Percentiles rank a stretch among this genome's conserved stretches.
These are phyloP conservation scores for Dromaius novaehollandiae DNA, from an alignment of 2,113 vertebrate genomes.

Conservation along the genomic window DNA sequence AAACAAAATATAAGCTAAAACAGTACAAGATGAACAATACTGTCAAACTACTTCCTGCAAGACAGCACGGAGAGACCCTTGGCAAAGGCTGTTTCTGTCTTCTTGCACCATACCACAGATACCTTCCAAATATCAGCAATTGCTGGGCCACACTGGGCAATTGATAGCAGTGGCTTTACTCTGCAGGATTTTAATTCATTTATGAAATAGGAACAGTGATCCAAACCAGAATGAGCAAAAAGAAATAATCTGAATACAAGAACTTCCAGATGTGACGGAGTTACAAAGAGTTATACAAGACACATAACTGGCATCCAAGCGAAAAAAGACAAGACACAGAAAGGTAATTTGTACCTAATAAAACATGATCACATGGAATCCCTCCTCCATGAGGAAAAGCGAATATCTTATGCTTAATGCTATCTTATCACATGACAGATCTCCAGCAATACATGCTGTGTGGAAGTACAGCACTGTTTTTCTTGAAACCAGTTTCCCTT, in stretches of 20 bases:
- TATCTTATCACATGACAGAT: background rate
- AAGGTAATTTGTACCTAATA: background rate
- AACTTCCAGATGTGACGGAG: background rate
- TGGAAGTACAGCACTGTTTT: background rate
- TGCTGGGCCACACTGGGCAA: accelerated
- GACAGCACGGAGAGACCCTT: background rate
- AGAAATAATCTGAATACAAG: background rate
- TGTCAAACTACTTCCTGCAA: background rate
- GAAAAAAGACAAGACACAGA: background rate
- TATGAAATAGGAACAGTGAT: background rate
- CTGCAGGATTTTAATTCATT: background rate
- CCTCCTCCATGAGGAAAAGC: background rate
- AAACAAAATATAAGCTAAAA: background rate
- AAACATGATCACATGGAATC: background rate
- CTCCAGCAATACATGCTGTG: background rate
- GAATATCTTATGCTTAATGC: background rate
- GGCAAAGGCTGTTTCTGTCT: background rate
- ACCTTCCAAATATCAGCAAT: background rate
- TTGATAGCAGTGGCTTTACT: background rate
- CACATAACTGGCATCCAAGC: background rate
- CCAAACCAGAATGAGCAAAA: background rate
- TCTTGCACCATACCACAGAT: background rate
- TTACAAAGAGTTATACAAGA: background rate
- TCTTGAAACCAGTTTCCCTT: background rate
- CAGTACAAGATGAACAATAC: background rate